phyloP scores from a whole-genome alignment of 2,113 vertebrate genomes.

The Nesogale talazaci region DNA sequence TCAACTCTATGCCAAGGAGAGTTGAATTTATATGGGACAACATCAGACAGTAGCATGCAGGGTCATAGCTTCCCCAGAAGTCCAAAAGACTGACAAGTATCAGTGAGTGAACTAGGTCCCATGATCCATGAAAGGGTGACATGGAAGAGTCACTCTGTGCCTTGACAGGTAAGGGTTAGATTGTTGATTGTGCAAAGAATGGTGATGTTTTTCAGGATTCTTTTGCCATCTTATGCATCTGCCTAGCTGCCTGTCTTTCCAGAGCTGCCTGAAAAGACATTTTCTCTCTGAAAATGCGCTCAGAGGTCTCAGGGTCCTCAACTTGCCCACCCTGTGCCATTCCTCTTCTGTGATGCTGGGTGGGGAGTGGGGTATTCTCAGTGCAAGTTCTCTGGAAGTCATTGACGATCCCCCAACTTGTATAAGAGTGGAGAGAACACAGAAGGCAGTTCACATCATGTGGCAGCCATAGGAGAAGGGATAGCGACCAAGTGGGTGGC shows the following conservation, averaged over 20 bases:
- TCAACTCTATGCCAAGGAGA: too few relatives aligned
- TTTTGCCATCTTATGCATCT: background rate
- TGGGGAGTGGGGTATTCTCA: background rate
- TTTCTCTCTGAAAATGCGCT: slow-evolving; percentile 48
- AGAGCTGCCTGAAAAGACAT: background rate
- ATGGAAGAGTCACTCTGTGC: background rate
- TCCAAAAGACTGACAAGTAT: too few relatives aligned
- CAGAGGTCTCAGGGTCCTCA: background rate
- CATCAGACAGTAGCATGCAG: too few relatives aligned
- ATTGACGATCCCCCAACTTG: background rate
- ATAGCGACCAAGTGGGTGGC: background rate
- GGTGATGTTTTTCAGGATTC: slow-evolving; percentile 22
- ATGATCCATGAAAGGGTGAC: too few relatives aligned
- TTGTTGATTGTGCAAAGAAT: slow-evolving; percentile 17
- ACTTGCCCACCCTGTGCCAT: background rate
- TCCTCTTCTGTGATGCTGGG: background rate
- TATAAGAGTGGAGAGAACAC: background rate
- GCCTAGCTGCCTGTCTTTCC: background rate
- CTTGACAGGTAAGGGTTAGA: background rate
- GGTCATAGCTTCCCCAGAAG: too few relatives aligned
- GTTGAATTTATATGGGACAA: too few relatives aligned
- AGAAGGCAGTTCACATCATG: background rate
- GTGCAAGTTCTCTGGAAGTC: background rate
- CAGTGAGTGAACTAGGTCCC: too few relatives aligned
- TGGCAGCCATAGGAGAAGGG: background rate